Evolutionary conservation across 1,140 invertebrate species (phyloP).

Genomic region (Brachionus asplanchnoidis): DNA sequence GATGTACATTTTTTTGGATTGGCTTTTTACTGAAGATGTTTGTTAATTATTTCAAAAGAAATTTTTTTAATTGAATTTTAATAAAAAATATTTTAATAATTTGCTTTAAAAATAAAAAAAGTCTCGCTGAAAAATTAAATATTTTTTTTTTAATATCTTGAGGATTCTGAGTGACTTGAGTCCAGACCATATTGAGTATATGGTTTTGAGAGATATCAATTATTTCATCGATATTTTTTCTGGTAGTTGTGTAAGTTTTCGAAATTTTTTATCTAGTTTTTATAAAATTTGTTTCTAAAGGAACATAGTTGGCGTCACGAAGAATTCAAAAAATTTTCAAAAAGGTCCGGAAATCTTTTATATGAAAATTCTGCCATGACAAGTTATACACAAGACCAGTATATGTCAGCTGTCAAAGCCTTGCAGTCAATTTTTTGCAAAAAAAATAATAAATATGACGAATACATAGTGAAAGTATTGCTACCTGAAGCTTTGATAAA

Average conservation of each 20-base stretch:
- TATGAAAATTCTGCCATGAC: conserved; percentile 34
- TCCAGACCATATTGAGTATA: conserved; percentile 28
- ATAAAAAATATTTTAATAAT: neutral
- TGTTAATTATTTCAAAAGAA: neutral
- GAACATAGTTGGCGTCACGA: conserved; percentile 36
- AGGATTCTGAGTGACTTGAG: neutral
- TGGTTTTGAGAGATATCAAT: conserved; percentile 38
- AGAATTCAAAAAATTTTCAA: conserved; percentile 37
- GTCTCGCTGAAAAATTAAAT: too few relatives aligned
- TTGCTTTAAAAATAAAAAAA: neutral
- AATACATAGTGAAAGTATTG: conserved; percentile 34
- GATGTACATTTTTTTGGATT: too few relatives aligned
- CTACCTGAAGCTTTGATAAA: conserved; percentile 37
- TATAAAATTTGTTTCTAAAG: neutral
- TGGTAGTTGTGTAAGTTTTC: conserved; percentile 25
- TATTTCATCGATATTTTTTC: conserved; percentile 40
- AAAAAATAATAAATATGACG: conserved; percentile 39
- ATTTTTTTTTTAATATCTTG: neutral
- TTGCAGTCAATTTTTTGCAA: conserved; percentile 36
- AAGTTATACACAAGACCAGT: conserved; percentile 31
- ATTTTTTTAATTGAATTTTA: neutral
- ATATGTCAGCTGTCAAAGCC: conserved; percentile 27
- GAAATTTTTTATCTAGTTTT: neutral
- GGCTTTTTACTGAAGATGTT: too few relatives aligned
- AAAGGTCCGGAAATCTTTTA: neutral